These are phyloP conservation scores for Hapalemur alaotrensis DNA, from an alignment of 2,797 vertebrate species.

Conservation along the genomic window DNA sequence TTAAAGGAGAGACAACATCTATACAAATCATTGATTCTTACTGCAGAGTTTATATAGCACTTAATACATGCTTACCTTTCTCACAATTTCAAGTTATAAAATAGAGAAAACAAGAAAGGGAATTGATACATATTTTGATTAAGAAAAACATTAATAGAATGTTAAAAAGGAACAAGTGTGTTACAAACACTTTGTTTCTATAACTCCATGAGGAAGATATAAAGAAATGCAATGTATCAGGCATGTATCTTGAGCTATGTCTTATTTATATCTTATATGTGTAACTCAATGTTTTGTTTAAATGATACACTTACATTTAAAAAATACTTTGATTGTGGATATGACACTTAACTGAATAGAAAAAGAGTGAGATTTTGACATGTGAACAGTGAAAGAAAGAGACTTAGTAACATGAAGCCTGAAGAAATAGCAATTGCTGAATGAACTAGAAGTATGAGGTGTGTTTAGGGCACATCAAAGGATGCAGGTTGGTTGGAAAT, in stretches of 20 bases:
- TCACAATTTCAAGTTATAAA: not conserved
- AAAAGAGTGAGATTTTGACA: not conserved
- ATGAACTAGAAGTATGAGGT: not conserved
- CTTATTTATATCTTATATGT: not conserved
- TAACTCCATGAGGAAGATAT: not conserved
- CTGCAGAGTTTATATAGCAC: not conserved
- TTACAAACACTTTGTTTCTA: not conserved
- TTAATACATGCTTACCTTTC: not conserved
- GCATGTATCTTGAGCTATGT: not conserved
- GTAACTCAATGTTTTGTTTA: not conserved
- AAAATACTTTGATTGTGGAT: not conserved
- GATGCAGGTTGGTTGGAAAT: not conserved
- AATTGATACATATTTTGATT: not conserved
- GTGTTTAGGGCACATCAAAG: not conserved
- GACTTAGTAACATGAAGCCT: not conserved
- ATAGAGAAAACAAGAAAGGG: not conserved
- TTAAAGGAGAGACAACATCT: not conserved
- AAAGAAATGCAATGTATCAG: not conserved
- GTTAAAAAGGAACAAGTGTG: not conserved
- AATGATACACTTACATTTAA: not conserved
- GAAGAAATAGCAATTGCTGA: not conserved
- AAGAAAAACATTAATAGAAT: accelerated
- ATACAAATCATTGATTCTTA: not conserved
- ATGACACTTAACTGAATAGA: not conserved
- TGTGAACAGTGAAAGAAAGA: not conserved